Evolutionary conservation across 2,888 invertebrate genomes (phyloP), one percentile per base, ranked within the genome.

Genomic region (Sarcophaga caerulescens): DNA sequence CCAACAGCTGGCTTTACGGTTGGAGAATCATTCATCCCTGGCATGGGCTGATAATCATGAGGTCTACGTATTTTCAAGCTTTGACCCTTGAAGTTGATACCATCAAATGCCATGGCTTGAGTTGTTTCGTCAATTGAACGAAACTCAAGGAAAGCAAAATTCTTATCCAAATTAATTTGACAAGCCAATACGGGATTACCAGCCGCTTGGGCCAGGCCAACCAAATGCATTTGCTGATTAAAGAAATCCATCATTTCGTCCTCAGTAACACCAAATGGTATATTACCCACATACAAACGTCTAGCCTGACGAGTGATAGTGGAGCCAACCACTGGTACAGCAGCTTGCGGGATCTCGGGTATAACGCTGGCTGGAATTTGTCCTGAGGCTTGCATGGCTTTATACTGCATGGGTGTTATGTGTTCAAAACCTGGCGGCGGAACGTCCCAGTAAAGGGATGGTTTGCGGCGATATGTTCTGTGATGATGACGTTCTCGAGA

Each of bases 181-280:
- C 99, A 99, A 17, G 99, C 99, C 74, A 99, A 95, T 66, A 99
- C 98, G n/a, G 99, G 99, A 94, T 98, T 99, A 76, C 99, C 99
- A 77, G 98, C 98, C 2, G 99, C 99, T 94, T 99, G 99, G 0
- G 99, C 98, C 90, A 99, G 94, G 21, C 99, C 99, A 85, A 99
- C 98, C 21, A 99, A 95, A 94, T 99, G 98, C 99, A 99, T 99
- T 94, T 99, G 98, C 91, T 98, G 97, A 93, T 99, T 99, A 94
- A 99, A 99, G 93, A 99, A 99, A 91, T 98, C 98, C 98, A 99
- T 99, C 95, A 99, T 99, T 93, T 98, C 98, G 91, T 98, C 98
- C 94, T 98, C 98, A 45, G 99, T 99, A 19, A 99, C 99, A 85
- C 99, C 99, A 93, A 99, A 99, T 47, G 99, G 99, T 94, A 99